Evolutionary conservation across 2,888 invertebrate genomes (phyloP).

Genomic region (Hermaeophaga mercurialis): DNA sequence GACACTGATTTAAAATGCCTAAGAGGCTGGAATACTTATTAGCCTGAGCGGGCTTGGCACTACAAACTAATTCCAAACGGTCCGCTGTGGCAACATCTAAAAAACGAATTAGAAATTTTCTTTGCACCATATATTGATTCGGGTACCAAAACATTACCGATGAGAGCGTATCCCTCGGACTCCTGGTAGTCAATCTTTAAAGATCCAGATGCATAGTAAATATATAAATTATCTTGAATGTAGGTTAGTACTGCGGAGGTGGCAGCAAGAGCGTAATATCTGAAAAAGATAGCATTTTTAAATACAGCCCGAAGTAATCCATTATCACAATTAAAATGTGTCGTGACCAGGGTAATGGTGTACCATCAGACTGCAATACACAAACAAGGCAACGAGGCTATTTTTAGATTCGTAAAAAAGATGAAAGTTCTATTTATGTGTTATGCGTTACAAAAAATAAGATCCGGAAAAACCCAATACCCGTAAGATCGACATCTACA

Average conservation of each 20-base stretch:
- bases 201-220: conserved; percentile 75
- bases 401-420: too few relatives aligned
- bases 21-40: conserved; percentile 62
- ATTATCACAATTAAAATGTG: too few relatives aligned
- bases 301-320: too few relatives aligned
- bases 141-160: too few relatives aligned
- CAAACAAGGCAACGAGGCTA: too few relatives aligned
- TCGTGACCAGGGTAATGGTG: too few relatives aligned
- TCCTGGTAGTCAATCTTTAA: conserved; percentile 82
- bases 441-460: too few relatives aligned
- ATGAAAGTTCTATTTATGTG: too few relatives aligned
- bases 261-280: conserved; percentile 85
- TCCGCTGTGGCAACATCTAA: conserved; percentile 82
- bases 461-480: too few relatives aligned
- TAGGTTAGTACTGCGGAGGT: conserved; percentile 85
- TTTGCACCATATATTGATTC: too few relatives aligned
- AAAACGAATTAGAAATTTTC: background rate
- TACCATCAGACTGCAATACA: too few relatives aligned
- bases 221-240: conserved; percentile 77
- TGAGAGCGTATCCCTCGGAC: conserved; percentile 79
- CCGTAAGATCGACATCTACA: too few relatives aligned
- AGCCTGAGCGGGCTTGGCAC: conserved; percentile 56
- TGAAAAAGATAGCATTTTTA: conserved; percentile 58
- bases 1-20: conserved; percentile 71
- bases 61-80: conserved; percentile 72